These are phyloP conservation scores for Platycheirus rosarum DNA, from an alignment of 2,888 invertebrate species.

Conservation along the genomic window DNA sequence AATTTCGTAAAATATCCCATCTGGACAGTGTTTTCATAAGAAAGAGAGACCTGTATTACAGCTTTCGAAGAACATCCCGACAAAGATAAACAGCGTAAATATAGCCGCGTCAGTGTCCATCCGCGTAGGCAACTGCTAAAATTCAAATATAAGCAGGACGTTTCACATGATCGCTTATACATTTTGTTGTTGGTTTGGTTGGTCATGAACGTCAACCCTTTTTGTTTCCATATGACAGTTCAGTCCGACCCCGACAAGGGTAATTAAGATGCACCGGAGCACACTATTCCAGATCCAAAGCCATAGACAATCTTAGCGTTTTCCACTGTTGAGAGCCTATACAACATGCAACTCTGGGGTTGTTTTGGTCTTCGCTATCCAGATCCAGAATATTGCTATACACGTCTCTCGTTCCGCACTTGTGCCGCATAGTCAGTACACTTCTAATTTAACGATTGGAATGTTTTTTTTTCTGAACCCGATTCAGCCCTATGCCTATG, in stretches of 20 bases:
- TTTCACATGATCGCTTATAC: slow-evolving; percentile 40
- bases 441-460: slow-evolving; percentile 21
- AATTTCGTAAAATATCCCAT: slow-evolving; percentile 33
- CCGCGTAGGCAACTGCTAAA: slow-evolving; percentile 37
- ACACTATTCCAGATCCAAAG: slow-evolving; percentile 56
- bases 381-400: not conserved
- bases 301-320: slow-evolving; percentile 59
- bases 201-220: slow-evolving; percentile 18
- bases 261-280: slow-evolving; percentile 74
- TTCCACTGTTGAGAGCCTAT: slow-evolving; percentile 62
- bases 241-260: slow-evolving; percentile 16
- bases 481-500: slow-evolving; percentile 7
- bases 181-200: slow-evolving; percentile 11
- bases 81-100: no score
- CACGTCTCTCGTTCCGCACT: slow-evolving; percentile 57
- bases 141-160: slow-evolving; percentile 72
- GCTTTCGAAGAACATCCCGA: slow-evolving; percentile 3
- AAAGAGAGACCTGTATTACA: slow-evolving; percentile 19
- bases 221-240: slow-evolving; percentile 36
- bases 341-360: slow-evolving; percentile 54
- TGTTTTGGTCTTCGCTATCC: slow-evolving; percentile 33
- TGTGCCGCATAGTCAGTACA: slow-evolving; percentile 26
- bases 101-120: slow-evolving; percentile 14
- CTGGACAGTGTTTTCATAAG: slow-evolving; percentile 25
- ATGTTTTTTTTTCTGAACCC: not conserved